These are phyloP conservation scores for Lasioglossum morio DNA, from an alignment of 2,888 invertebrate species.

Conservation along the genomic window DNA sequence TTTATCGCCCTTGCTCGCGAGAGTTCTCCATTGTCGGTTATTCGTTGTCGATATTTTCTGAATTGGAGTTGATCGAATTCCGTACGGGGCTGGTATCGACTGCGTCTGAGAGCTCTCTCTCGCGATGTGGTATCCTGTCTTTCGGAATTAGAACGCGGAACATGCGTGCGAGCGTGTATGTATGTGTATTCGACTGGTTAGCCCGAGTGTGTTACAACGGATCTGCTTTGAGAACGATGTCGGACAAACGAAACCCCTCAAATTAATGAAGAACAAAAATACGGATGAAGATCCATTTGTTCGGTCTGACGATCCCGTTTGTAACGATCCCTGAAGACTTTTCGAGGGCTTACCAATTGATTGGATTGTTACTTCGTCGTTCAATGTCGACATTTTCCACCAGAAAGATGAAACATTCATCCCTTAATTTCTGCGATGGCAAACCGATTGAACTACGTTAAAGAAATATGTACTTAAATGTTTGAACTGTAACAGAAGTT, in stretches of 20 bases:
- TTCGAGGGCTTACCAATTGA: neutral
- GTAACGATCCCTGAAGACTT: neutral
- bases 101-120: neutral
- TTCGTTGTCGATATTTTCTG: slow-evolving; percentile 18
- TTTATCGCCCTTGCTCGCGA: neutral
- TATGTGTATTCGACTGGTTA: neutral
- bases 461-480: neutral
- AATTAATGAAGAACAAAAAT: neutral
- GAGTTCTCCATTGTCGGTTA: slow-evolving; percentile 17
- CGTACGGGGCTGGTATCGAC: neutral
- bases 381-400: neutral
- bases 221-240: neutral
- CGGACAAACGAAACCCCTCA: neutral
- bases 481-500: neutral
- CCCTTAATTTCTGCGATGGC: neutral
- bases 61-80: slow-evolving; percentile 12
- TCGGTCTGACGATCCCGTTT: neutral
- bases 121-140: neutral
- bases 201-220: neutral
- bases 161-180: neutral
- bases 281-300: neutral
- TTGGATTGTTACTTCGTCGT: neutral
- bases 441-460: neutral
- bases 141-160: slow-evolving; percentile 13
- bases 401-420: neutral